Base-by-base conservation (phyloP, 2,888 invertebrate genomes). In the Limenitis camilla region DNA sequence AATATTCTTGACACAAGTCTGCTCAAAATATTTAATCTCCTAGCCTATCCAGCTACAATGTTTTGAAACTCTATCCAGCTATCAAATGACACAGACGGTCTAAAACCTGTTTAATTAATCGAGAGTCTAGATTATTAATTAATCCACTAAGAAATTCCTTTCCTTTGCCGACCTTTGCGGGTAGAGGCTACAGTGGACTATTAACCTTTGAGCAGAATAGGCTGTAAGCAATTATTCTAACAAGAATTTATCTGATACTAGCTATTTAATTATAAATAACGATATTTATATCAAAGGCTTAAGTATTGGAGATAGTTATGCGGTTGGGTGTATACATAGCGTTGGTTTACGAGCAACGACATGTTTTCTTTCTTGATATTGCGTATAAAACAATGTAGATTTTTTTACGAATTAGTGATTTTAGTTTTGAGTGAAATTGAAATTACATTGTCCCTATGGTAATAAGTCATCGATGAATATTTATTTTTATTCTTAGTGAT, bases 61-160 rank as follows among this genome's bases (percentile, higher is more conserved):
- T 33, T 43, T 33, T 9, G 36, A 36, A 9, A 36, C 6, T 6
- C 35, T 36, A 36, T 32, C 19, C 38, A 41, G 44, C 52, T 62
- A 56, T 71, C 67, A 66, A 63, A 63, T 61, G 66, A 66, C 66
- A 67, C 67, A 62, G 66, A 61, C 66, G 65, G 63, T 62, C 58
- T 65, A 58, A 51, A 52, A 56, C 66, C 52, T 66, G 66, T 69
- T 73, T 72, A 75, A 76, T 76, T 73, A 74, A 69, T 71, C 67
- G 68, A 30, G 66, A 64, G 41, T 63, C 64, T 64, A 67, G 68
- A 71, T 72, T 75, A 78, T 76, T 74, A 77, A 74, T 76, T 74
- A 33, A 45, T 49, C 49, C 40, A 36, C 41, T 36, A 28, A 40
- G 32, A 28, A 44, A 41, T 45, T 49, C 40, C 49, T 45, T 45